These are phyloP conservation scores for Apis mellifera DNA, from an alignment of 1,140 invertebrate genomes.

Conservation along the genomic window DNA sequence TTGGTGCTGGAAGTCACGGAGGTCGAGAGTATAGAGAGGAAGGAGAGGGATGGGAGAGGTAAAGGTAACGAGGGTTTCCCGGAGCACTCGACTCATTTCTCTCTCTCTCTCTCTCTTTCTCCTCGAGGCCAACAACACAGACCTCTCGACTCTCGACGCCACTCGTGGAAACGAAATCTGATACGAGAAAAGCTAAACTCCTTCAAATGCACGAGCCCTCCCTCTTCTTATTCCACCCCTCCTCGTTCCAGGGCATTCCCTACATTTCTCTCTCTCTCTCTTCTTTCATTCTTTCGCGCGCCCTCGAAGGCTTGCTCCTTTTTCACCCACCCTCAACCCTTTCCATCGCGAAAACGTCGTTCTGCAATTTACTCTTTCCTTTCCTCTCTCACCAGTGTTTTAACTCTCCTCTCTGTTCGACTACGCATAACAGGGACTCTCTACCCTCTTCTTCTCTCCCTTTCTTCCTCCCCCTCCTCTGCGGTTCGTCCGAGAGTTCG, in stretches of 20 bases:
- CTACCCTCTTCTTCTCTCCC: not conserved
- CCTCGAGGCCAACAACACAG: constrained; percentile 67
- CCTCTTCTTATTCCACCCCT: constrained; percentile 30
- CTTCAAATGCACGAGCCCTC: constrained; percentile 72
- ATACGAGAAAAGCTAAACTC: constrained; percentile 77
- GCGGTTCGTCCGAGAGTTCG: not conserved
- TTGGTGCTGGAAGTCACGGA: no score
- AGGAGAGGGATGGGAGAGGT: not conserved
- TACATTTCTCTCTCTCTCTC: constrained; percentile 24
- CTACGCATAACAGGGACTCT: not conserved
- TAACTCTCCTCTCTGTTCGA: constrained; percentile 1
- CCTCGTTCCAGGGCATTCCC: constrained; percentile 25
- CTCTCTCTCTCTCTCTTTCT: not conserved
- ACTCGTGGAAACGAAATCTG: constrained; percentile 75
- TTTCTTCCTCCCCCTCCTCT: not conserved
- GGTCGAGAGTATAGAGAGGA: constrained; percentile 28
- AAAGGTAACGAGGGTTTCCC: constrained; percentile 51
- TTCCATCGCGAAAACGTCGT: constrained; percentile 71
- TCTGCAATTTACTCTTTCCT: constrained; percentile 64
- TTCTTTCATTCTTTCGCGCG: not conserved
- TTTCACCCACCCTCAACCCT: constrained; percentile 69
- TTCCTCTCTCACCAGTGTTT: constrained; percentile 17
- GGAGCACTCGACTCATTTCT: constrained; percentile 76
- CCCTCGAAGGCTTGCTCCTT: constrained; percentile 53
- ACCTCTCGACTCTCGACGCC: constrained; percentile 72